Evolutionary conservation across 2,888 invertebrate genomes (phyloP), one percentile per base, ranked within the genome.

Genomic region (Criorhina ranunculi): DNA sequence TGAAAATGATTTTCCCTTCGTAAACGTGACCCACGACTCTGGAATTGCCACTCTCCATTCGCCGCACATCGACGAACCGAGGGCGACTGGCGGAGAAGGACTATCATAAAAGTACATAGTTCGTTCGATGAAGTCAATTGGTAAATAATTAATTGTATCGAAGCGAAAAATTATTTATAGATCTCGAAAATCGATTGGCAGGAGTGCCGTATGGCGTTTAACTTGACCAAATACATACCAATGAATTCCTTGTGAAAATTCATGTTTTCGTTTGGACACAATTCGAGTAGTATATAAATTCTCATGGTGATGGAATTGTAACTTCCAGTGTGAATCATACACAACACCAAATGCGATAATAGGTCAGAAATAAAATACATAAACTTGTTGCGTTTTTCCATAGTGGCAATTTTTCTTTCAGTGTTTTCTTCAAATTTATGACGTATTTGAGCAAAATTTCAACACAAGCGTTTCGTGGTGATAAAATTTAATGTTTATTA

Each of bases 61-160:
- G 35, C n/a, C n/a, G n/a, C n/a, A n/a, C n/a, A n/a, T n/a, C n/a
- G 5, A 57, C 55, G 35, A 2, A 5, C 8, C 5, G 42, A 55
- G 44, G 37, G 66, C 33, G 15, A 2, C 17, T 19, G 40, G 46
- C 19, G 42, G 49, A 24, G 42, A 49, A 69, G 46, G 40, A 69
- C 24, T 46, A 57, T 29, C 11, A 4, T 40, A 24, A n/a, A n/a
- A 57, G 40, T 35, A 42, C 37, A 12, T 33, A 37, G 8, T 2
- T 29, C 51, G 49, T 8, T 15, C 19, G 4, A 72, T 55, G 1
- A 67, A 64, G 31, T 69, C 69, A 79, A 83, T 83, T 83, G 62
- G 33, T 77, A 73, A 83, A 83, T 69, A 77, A 73, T 77, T 67
- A 81, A 75, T 62, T 67, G 53, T 55, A 73, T 73, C 46, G 73